A percentile compares a stretch with the other conserved stretches of the same genome.
Evolutionary conservation across 1,140 invertebrate genomes (phyloP).

Genomic region (Lutraria rhynchaena): DNA sequence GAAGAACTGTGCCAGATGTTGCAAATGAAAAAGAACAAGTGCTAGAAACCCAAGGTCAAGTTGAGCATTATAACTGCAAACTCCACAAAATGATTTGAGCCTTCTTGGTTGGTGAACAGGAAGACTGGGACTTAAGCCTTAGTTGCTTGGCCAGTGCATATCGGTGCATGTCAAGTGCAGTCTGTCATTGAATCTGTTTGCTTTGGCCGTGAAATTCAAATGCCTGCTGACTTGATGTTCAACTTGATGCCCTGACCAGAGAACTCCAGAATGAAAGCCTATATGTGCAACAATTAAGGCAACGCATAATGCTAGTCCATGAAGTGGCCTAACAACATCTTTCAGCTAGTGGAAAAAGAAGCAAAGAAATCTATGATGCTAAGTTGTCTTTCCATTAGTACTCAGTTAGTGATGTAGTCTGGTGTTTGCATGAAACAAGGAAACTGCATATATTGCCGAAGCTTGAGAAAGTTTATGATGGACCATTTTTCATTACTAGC

Average conservation of each 20-base stretch:
- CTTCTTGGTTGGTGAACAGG: constrained; percentile 16
- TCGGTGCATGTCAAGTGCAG: neutral
- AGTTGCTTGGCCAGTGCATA: constrained; percentile 4
- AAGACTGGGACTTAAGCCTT: constrained; percentile 1
- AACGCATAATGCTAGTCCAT: neutral
- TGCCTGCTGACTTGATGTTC: neutral
- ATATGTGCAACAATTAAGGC: neutral
- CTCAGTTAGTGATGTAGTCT: constrained; percentile 11
- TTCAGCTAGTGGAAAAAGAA: neutral
- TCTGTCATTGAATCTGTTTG: neutral
- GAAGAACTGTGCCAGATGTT: constrained; percentile 5
- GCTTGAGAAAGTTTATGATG: constrained; percentile 23
- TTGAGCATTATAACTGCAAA: neutral
- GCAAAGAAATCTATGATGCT: constrained; percentile 33
- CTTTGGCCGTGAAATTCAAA: constrained; percentile 12
- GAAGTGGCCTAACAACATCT: constrained; percentile 9
- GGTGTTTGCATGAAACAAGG: constrained; percentile 34
- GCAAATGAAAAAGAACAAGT: neutral
- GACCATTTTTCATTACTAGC: too few relatives aligned
- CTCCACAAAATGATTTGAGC: neutral
- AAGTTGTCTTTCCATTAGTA: constrained; percentile 13
- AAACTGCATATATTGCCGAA: neutral
- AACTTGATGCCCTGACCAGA: neutral
- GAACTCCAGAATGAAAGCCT: neutral
- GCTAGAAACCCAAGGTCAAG: neutral